These are phyloP conservation scores for Gymnobelideus leadbeateri DNA, from an alignment of 2,113 vertebrate species.

Conservation along the genomic window DNA sequence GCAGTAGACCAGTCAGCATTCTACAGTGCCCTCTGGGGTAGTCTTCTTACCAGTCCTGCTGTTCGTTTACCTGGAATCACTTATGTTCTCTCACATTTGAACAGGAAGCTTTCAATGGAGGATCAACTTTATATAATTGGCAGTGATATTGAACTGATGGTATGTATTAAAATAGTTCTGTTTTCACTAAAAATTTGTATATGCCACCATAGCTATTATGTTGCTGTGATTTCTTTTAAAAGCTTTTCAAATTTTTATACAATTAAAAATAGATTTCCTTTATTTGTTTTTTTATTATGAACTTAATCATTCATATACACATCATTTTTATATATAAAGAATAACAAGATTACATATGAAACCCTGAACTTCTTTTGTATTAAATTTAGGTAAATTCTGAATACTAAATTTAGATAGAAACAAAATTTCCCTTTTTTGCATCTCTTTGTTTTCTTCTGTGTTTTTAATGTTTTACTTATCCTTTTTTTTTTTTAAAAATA, in stretches of 20 bases:
- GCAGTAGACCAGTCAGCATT: constrained; percentile 97
- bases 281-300: neutral
- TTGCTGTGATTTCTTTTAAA: neutral
- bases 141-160: constrained; percentile 99
- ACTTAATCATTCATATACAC: no score
- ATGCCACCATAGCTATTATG: neutral
- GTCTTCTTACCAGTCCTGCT: constrained; percentile 97
- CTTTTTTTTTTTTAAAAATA: neutral
- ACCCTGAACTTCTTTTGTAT: neutral
- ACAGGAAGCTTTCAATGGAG: constrained; percentile 99
- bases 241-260: neutral
- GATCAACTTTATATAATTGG: constrained; percentile 99
- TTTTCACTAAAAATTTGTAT: neutral
- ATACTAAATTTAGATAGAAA: neutral
- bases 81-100: constrained; percentile 96
- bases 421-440: neutral
- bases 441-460: neutral
- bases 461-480: neutral
- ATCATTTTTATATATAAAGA: no score
- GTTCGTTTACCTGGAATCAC: constrained; percentile 96
- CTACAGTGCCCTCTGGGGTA: constrained; percentile 99
- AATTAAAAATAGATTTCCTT: neutral
- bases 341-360: neutral
- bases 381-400: neutral
- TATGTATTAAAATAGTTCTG: constrained; percentile 76